phyloP scores from a whole-genome alignment of 2,888 invertebrate genomes.

The Tetanocera ferruginea region DNA sequence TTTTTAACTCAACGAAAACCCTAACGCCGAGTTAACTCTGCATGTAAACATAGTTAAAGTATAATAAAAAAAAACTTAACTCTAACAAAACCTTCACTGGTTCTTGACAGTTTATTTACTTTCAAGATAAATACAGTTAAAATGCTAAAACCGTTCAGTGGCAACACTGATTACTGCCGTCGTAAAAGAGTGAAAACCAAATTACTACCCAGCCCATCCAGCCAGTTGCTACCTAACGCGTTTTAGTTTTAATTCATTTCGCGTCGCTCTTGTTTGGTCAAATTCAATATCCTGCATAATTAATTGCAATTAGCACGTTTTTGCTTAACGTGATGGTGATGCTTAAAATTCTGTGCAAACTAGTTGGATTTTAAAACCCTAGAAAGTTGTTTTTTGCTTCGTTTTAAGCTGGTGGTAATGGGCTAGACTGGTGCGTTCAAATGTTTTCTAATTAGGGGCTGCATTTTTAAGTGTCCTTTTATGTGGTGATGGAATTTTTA shows the following conservation, averaged over 20 bases:
- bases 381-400: too few relatives aligned
- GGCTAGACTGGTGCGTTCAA: too few relatives aligned
- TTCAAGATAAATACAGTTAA: not conserved
- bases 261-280: conserved; percentile 55
- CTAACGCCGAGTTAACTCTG: not conserved
- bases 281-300: conserved; percentile 69
- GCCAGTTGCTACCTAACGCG: not conserved
- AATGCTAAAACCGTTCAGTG: too few relatives aligned
- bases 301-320: conserved; percentile 70
- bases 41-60: not conserved
- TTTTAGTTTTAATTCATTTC: not conserved
- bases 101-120: not conserved
- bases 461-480: conserved; percentile 42
- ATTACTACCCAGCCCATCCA: too few relatives aligned
- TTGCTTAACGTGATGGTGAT: conserved; percentile 50
- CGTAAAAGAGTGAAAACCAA: too few relatives aligned
- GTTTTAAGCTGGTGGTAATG: too few relatives aligned
- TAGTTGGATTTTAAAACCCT: conserved; percentile 44
- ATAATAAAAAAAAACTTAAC: not conserved
- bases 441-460: not conserved
- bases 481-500: conserved; percentile 60
- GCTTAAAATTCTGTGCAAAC: conserved; percentile 9
- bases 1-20: too few relatives aligned
- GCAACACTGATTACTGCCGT: too few relatives aligned
- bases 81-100: not conserved